Conservation (phyloP, 1,140 invertebrate genomes). For the Limonius californicus region DNA sequence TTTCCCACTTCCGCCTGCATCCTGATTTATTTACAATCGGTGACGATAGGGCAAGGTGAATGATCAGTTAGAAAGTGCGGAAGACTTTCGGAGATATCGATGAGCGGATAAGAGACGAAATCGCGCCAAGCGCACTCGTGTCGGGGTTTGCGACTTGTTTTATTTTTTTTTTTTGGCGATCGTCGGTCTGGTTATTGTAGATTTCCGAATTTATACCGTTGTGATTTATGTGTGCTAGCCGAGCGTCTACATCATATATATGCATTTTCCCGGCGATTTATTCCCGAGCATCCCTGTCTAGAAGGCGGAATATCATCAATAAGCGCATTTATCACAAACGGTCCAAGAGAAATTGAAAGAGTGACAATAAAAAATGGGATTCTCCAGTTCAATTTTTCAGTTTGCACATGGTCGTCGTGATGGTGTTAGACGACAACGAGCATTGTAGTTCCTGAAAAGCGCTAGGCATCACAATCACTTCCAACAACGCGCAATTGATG, state of each 20-base stretch:
- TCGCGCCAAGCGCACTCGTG: too few species aligned
- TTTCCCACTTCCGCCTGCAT: conserved; percentile 13
- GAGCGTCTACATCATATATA: too few species aligned
- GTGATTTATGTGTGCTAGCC: too few species aligned
- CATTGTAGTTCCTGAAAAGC: background rate
- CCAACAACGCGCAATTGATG: conserved; percentile 13
- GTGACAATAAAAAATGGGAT: conserved; percentile 13
- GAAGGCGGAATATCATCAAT: conserved; percentile 13
- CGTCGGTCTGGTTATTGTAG: background rate
- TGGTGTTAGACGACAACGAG: background rate
- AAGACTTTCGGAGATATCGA: conserved; percentile 24
- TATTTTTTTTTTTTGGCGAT: background rate
- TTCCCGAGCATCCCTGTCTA: background rate
- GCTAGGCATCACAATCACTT: conserved; percentile 16
- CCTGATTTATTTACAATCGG: background rate
- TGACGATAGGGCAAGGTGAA: conserved; percentile 22
- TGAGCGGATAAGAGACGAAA: conserved; percentile 21
- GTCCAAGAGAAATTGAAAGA: conserved; percentile 5
- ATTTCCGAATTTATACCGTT: background rate
- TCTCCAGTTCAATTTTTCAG: background rate
- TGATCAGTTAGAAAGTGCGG: conserved; percentile 24
- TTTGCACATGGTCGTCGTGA: background rate
- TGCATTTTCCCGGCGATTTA: too few species aligned
- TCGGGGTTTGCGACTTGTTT: background rate
- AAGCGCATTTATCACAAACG: conserved; percentile 9